These are phyloP conservation scores for Hirundo rustica DNA, from an alignment of 2,797 vertebrate species.

Conservation along the genomic window DNA sequence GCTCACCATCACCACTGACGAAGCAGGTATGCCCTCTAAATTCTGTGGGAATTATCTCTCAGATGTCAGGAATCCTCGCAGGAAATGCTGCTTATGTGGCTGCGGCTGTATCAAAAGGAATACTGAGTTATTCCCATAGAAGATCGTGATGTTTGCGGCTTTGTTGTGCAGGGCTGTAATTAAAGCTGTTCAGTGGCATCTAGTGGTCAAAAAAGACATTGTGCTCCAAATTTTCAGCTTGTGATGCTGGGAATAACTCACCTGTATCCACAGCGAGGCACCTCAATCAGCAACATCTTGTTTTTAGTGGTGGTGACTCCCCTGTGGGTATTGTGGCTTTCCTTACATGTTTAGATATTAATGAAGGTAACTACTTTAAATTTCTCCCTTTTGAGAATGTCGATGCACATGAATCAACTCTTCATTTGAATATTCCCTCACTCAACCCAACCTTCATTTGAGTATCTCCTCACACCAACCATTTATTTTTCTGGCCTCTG, in stretches of 20 bases:
- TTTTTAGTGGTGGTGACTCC: not conserved
- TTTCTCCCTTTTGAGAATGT: not conserved
- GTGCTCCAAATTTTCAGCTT: not conserved
- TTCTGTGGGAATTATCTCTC: not conserved
- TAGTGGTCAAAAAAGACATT: slow-evolving; percentile 44
- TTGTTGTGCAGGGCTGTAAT: not conserved
- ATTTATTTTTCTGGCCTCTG: not conserved
- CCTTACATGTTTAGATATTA: not conserved
- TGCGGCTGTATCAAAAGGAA: not conserved
- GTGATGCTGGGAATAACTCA: not conserved
- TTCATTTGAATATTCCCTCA: not conserved
- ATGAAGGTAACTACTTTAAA: not conserved
- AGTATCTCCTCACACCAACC: not conserved
- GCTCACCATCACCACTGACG: slow-evolving; percentile 97
- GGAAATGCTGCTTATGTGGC: not conserved
- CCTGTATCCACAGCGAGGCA: not conserved
- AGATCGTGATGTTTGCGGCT: not conserved
- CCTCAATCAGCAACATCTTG: not conserved
- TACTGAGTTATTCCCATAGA: not conserved
- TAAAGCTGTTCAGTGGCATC: slow-evolving; percentile 49
- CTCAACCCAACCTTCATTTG: not conserved
- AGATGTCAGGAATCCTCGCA: not conserved
- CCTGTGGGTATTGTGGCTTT: not conserved
- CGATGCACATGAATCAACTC: not conserved
- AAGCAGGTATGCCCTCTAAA: slow-evolving; percentile 84